Evolutionary conservation across 2,888 invertebrate genomes (phyloP), one percentile per base, ranked within the genome.

Genomic region (Cremastinae sp.): DNA sequence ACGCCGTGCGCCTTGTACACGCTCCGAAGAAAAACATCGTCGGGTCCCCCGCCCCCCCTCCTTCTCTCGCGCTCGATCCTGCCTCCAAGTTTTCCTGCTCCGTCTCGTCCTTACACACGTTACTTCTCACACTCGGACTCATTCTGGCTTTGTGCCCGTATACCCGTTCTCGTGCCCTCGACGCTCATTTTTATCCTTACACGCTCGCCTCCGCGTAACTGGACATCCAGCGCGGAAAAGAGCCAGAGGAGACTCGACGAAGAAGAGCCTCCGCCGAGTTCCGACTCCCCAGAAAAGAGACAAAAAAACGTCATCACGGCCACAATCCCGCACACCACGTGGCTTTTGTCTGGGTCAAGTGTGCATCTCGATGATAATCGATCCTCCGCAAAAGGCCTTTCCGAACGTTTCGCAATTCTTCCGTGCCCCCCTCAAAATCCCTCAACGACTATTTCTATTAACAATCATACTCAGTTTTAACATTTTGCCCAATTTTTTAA

Each of bases 341-440:
- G 58, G 53, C 77, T 78, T 82, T 83, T 68, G 71, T 75, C 82
- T 84, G 80, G 82, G 84, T 84, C 85, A 83, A 83, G 84, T 81
- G 82, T 84, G 82, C 78, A 82, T 81, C 80, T 75, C 82, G 81
- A 83, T 78, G 80, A 82, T 77, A 76, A 64, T 77, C 79, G 74
- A 66, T 66, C 61, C 68, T 73, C 59, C 69, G 51, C 68, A 76
- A 69, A 73, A 74, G 73, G 54, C n/a, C n/a, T n/a, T n/a, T 65
- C 59, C 73, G 76, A 74, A 69, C 73, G 58, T 69, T 73, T 64
- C 64, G 73, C 69, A 64, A 70, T 65, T 41, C 56, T 14, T 22
- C 34, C 38, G 28, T 3, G 5, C 5, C 5, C 5, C 28, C 5
- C 5, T 28, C 28, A 28, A 28, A 28, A n/a, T n/a, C n/a, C n/a